phyloP scores from a whole-genome alignment of 2,888 invertebrate genomes.

The Stenodera caucasica region DNA sequence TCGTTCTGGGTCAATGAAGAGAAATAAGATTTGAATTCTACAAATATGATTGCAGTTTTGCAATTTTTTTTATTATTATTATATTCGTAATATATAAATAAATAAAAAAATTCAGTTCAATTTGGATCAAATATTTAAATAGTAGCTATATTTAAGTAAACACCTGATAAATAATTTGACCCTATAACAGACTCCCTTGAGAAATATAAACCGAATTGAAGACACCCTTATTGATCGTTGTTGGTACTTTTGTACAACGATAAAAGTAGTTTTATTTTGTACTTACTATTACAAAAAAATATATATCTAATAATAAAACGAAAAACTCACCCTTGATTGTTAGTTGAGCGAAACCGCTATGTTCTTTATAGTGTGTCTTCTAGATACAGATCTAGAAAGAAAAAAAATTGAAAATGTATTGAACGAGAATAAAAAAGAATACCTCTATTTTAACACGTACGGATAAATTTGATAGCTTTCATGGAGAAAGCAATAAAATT shows the following conservation, averaged over 20 bases:
- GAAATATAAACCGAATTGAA: constrained; percentile 21
- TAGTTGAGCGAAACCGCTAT: constrained; percentile 46
- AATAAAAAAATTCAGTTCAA: no score
- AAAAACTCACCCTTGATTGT: constrained; percentile 43
- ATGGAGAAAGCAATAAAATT: not conserved
- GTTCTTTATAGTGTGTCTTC: constrained; percentile 31
- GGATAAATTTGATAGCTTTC: not conserved
- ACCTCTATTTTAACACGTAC: not conserved
- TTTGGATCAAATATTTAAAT: no score
- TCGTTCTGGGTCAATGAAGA: not conserved
- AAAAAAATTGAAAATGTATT: constrained; percentile 20
- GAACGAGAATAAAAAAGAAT: not conserved
- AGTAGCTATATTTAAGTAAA: no score
- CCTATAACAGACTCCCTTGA: constrained; percentile 11
- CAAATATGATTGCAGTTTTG: no score
- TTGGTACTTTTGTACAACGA: no score
- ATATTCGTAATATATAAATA: no score
- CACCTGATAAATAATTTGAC: constrained; percentile 21
- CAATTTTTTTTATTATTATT: no score
- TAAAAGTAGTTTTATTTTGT: constrained; percentile 16
- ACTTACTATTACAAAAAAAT: not conserved
- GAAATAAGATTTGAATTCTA: no score
- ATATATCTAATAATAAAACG: constrained; percentile 19
- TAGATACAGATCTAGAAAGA: constrained; percentile 36
- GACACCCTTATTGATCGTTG: constrained; percentile 15